Conservation (phyloP, 2,113 vertebrate species). For the Rhizomys pruinosus region DNA sequence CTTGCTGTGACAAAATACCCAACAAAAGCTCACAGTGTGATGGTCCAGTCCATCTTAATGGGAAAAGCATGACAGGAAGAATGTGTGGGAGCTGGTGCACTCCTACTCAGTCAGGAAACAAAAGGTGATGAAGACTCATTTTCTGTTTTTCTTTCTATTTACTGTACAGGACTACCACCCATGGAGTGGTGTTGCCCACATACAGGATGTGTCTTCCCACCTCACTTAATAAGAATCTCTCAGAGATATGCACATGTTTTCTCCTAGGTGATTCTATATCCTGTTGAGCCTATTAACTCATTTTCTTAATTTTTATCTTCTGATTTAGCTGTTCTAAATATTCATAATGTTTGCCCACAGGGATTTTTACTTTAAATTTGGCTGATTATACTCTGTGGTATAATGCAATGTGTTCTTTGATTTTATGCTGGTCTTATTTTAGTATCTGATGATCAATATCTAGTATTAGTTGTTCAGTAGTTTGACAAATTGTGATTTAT, state of each 20-base stretch:
- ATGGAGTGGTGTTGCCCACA: too few relatives aligned
- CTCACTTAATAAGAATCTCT: background rate
- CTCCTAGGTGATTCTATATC: background rate
- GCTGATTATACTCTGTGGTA: background rate
- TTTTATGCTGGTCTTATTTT: background rate
- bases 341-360: background rate
- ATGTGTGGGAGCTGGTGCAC: background rate
- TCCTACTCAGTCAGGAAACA: too few relatives aligned
- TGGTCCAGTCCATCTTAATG: too few relatives aligned
- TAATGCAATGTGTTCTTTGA: background rate
- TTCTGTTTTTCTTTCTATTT: background rate
- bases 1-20: background rate
- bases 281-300: background rate
- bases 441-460: background rate
- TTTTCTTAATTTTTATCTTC: background rate
- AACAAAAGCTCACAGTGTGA: background rate
- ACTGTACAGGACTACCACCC: background rate
- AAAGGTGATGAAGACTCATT: too few relatives aligned
- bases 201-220: background rate
- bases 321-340: conserved; percentile 12
- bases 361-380: background rate
- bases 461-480: background rate
- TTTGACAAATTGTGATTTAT: background rate
- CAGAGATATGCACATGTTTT: background rate
- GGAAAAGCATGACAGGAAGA: background rate